phyloP scores from a whole-genome alignment of 2,113 vertebrate species.

The Gopherus evgoodei region DNA sequence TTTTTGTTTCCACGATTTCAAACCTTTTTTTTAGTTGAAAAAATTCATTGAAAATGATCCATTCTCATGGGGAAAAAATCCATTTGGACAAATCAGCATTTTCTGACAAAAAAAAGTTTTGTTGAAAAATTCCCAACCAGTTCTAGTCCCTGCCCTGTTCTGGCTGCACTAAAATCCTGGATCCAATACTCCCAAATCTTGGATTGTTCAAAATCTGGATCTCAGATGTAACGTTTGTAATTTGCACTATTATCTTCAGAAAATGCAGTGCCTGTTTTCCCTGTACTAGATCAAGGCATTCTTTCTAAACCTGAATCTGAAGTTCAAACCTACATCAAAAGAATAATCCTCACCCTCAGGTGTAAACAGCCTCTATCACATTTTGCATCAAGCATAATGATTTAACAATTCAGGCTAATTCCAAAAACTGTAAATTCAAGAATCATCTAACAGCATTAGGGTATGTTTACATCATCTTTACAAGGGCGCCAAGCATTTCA shows the following conservation, averaged over 20 bases:
- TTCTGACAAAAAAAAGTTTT: neutral
- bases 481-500: neutral
- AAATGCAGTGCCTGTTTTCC: neutral
- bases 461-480: neutral
- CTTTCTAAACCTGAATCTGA: accelerated
- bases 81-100: neutral
- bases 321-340: accelerated
- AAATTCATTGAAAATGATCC: neutral
- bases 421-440: neutral
- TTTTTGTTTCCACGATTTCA: neutral
- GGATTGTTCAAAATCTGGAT: neutral
- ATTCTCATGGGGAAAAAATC: neutral
- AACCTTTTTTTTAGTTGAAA: neutral
- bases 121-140: neutral
- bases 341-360: neutral
- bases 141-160: neutral
- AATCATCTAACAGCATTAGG: neutral
- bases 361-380: neutral
- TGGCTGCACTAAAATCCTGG: neutral
- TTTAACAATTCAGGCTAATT: neutral
- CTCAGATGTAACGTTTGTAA: neutral
- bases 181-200: accelerated
- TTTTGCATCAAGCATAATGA: neutral
- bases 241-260: neutral
- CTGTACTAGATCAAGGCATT: neutral